A percentile compares a stretch with the other conserved stretches of the same genome.
phyloP scores from a whole-genome alignment of 2,113 vertebrate genomes.

The Anarrhichthys ocellatus region DNA sequence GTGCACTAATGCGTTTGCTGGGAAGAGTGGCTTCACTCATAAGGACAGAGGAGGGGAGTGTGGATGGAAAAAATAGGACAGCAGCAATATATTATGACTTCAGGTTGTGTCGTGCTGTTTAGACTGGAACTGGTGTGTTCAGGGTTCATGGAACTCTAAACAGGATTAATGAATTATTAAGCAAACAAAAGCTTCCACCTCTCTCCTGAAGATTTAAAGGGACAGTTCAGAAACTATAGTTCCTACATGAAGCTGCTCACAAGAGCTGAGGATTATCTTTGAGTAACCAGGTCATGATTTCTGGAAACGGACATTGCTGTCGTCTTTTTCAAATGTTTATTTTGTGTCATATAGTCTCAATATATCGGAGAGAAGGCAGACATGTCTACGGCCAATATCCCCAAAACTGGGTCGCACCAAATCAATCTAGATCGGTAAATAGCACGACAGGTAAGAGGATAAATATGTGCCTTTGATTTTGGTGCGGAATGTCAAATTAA shows the following conservation, averaged over 20 bases:
- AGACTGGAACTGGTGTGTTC: not conserved
- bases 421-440: not conserved
- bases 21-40: constrained; percentile 10
- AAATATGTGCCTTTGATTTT: not conserved
- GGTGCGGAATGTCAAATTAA: not conserved
- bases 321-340: no score
- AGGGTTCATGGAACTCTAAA: not conserved
- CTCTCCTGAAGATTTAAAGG: not conserved
- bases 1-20: constrained; percentile 16
- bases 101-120: constrained; percentile 7
- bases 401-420: not conserved
- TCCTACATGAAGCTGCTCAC: not conserved
- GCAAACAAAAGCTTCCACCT: constrained; percentile 15
- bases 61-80: not conserved
- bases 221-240: no score
- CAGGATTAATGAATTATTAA: not conserved
- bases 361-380: not conserved
- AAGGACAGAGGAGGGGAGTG: not conserved
- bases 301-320: not conserved
- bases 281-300: not conserved
- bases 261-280: not conserved
- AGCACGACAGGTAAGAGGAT: not conserved
- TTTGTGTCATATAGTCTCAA: not conserved
- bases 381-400: not conserved
- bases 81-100: not conserved